phyloP scores from a whole-genome alignment of 1,140 invertebrate genomes.

The Adoxophyes honmai region DNA sequence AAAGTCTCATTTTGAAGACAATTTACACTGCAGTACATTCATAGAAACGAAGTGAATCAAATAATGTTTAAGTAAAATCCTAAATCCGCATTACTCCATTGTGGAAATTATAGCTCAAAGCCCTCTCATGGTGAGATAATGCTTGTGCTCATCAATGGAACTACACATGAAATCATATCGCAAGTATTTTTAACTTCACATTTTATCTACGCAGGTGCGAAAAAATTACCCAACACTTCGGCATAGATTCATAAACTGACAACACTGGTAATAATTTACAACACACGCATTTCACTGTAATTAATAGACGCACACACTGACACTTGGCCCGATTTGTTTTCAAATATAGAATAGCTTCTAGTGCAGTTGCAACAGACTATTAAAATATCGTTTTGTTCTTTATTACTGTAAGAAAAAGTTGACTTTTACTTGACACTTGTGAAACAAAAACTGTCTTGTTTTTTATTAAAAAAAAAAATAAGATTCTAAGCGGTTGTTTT shows the following conservation, averaged over 20 bases:
- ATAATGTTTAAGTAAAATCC: no score
- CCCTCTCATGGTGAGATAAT: no score
- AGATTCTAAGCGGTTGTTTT: no score
- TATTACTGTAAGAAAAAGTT: not conserved
- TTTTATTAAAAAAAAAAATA: not conserved
- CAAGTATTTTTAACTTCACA: no score
- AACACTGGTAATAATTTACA: constrained; percentile 23
- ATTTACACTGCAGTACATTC: no score
- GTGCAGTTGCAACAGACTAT: constrained; percentile 9
- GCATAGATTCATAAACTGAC: constrained; percentile 5
- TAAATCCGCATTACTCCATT: no score
- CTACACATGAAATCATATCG: no score
- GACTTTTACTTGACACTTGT: not conserved
- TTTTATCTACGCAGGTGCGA: no score
- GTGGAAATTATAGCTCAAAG: no score
- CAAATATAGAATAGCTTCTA: constrained; percentile 10
- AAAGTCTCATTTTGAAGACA: no score
- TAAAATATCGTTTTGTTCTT: not conserved
- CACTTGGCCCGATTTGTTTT: constrained; percentile 10
- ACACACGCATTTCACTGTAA: constrained; percentile 23
- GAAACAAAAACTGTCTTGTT: not conserved
- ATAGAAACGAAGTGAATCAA: no score
- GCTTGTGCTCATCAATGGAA: no score
- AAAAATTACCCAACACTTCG: not conserved
- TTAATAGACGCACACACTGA: constrained; percentile 14